Evolutionary conservation across 2,113 vertebrate genomes (phyloP).

Genomic region (Erinaceus europaeus): DNA sequence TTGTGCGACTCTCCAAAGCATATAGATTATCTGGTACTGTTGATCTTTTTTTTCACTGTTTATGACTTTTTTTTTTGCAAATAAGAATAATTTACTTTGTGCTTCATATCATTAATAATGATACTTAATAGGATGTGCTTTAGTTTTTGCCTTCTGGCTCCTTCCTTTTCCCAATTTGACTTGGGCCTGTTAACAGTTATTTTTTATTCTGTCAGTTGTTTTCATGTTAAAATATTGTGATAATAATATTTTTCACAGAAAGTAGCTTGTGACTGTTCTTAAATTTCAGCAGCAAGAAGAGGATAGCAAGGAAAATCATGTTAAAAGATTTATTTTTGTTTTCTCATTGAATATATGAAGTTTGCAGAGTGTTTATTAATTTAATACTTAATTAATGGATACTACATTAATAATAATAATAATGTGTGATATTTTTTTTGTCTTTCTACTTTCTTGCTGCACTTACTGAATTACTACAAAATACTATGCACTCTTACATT

Average conservation of each 20-base stretch:
- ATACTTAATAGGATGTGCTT: conserved; percentile 68
- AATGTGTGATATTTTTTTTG: too few species aligned
- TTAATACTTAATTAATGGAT: conserved; percentile 9
- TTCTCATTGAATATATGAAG: neutral
- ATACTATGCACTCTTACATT: too few species aligned
- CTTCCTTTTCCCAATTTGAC: conserved; percentile 59
- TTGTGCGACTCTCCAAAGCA: conserved; percentile 43
- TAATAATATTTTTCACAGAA: conserved; percentile 45
- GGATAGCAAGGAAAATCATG: conserved; percentile 48
- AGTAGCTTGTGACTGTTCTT: conserved; percentile 51
- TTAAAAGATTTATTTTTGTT: conserved; percentile 3
- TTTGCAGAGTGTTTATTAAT: conserved; percentile 30
- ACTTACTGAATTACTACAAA: too few species aligned
- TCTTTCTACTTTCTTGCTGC: too few species aligned
- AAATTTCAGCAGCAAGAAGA: conserved; percentile 36
- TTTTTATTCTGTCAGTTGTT: conserved; percentile 59
- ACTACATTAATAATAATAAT: neutral
- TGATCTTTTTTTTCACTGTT: conserved; percentile 62
- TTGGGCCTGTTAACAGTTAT: conserved; percentile 51
- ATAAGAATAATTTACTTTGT: conserved; percentile 65
- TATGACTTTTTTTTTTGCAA: conserved; percentile 68
- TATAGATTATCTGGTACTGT: conserved; percentile 52
- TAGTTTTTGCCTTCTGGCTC: conserved; percentile 48
- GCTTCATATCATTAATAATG: conserved; percentile 73
- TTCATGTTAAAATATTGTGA: conserved; percentile 63